Percentiles rank a stretch among this genome's conserved stretches.
Conservation (phyloP, 2,113 vertebrate species). For the Machaerirhynchus nigripectus region DNA sequence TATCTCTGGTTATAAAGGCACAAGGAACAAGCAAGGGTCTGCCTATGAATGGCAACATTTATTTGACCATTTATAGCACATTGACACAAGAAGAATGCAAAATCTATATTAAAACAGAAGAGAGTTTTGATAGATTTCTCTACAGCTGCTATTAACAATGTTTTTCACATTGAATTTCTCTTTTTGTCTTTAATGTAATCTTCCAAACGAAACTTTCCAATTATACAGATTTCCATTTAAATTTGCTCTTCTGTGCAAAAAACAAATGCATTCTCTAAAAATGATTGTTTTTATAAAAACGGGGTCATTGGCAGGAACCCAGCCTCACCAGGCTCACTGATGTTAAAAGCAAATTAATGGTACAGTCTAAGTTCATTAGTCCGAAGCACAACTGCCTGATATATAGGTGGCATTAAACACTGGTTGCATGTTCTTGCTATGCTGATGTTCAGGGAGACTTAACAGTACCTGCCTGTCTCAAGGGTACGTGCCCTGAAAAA, state of each 20-base stretch:
- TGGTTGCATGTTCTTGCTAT: not conserved
- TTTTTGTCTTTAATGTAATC: not conserved
- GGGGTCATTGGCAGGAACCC: not conserved
- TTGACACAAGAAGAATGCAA: not conserved
- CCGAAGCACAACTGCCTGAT: not conserved
- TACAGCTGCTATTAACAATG: not conserved
- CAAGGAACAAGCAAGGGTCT: not conserved
- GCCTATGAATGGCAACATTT: not conserved
- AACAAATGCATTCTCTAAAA: not conserved
- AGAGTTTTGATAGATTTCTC: not conserved
- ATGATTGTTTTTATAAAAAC: not conserved
- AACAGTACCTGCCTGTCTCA: not conserved
- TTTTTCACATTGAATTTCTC: not conserved
- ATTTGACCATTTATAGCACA: not conserved
- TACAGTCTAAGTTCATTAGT: not conserved
- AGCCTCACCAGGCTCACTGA: not conserved
- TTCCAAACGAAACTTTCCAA: not conserved
- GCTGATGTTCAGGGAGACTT: not conserved
- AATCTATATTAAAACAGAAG: not conserved
- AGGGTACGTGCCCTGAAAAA: not conserved
- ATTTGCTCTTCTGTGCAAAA: not conserved
- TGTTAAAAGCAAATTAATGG: not conserved
- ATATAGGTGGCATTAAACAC: not conserved
- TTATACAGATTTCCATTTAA: not conserved
- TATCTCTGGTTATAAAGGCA: not conserved